phyloP scores from a whole-genome alignment of 1,140 invertebrate genomes.

The Doryteuthis pealeii region DNA sequence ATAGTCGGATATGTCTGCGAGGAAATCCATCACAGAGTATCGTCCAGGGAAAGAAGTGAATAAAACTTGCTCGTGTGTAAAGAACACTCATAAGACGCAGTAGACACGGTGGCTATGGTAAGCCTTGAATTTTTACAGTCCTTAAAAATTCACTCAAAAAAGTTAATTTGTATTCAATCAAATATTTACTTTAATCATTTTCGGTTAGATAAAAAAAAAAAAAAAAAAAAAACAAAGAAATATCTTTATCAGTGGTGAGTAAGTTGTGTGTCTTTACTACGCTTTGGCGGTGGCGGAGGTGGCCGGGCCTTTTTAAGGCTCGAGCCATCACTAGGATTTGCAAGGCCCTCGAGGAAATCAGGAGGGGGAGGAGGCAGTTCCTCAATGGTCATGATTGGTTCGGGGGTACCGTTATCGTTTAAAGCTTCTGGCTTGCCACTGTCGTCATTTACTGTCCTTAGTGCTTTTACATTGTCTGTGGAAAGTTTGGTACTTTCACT shows the following conservation, averaged over 20 bases:
- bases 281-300: constrained; percentile 52
- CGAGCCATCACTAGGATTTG: neutral
- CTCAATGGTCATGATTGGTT: constrained; percentile 51
- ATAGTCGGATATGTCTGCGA: too few species aligned
- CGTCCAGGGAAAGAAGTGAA: too few species aligned
- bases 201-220: neutral
- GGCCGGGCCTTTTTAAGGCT: constrained; percentile 10
- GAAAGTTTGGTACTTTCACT: constrained; percentile 51
- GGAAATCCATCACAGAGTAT: too few species aligned
- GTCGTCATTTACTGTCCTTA: neutral
- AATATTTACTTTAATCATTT: constrained; percentile 5
- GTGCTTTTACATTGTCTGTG: constrained; percentile 14
- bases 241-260: constrained; percentile 23
- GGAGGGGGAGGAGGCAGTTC: constrained; percentile 53
- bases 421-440: constrained; percentile 30
- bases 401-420: constrained; percentile 35
- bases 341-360: constrained; percentile 46
- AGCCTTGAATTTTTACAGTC: too few species aligned
- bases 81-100: too few species aligned
- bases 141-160: neutral
- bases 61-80: too few species aligned
- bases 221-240: neutral
- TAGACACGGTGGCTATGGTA: too few species aligned
- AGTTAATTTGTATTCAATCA: neutral
- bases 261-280: constrained; percentile 47